A percentile compares a stretch with the other conserved stretches of the same genome.
phyloP scores from a whole-genome alignment of 37 sponge, comb jelly and placozoan species.

The Aplysina aerophoba region DNA sequence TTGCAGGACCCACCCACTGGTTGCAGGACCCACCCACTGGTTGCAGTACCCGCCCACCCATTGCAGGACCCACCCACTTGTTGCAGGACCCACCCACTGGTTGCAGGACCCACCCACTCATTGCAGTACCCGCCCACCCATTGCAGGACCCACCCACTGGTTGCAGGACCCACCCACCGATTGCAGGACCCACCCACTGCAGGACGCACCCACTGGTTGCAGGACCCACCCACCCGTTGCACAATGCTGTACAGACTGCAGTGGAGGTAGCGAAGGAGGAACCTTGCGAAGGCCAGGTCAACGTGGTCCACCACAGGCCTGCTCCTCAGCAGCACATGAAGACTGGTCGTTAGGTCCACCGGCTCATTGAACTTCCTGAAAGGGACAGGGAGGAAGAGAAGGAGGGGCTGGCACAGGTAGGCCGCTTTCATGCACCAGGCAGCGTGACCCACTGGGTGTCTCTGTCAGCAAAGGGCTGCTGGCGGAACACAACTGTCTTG shows the following conservation, averaged over 20 bases:
- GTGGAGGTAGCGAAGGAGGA: conserved; percentile 61
- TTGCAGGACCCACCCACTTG: background rate
- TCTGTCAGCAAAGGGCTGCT: background rate
- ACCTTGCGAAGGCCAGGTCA: conserved; percentile 46
- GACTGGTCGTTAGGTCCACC: background rate
- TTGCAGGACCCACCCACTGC: background rate
- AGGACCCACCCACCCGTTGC: conserved; percentile 27
- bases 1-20: background rate
- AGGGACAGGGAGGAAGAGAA: background rate
- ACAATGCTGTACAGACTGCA: conserved; percentile 21
- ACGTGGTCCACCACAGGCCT: background rate
- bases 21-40: background rate
- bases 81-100: background rate
- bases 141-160: background rate
- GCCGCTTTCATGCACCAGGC: background rate
- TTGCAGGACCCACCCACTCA: background rate
- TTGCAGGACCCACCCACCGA: background rate
- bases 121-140: background rate
- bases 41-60: background rate
- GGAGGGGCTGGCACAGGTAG: background rate
- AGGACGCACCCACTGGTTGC: background rate
- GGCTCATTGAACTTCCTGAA: conserved; percentile 27
- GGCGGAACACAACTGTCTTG: background rate
- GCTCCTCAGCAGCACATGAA: background rate
- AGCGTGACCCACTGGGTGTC: background rate